These are phyloP conservation scores for Bos taurus DNA, from an alignment of 2,113 vertebrate genomes.

Conservation along the genomic window ARS-UCD2.0 NC_037340.1:55865501-55866000, in stretches of 20 bases:
- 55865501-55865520: accelerated
- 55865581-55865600: accelerated
- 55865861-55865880: not conserved
- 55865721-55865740: not conserved
- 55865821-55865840: not conserved
- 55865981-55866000: not conserved
- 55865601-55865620: accelerated
- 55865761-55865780: not conserved
- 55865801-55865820: accelerated
- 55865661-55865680: constrained; percentile 33
- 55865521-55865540: not conserved
- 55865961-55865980: not conserved
- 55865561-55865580: not conserved
- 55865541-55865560: not conserved
- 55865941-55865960: not conserved
- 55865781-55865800: not conserved
- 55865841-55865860: not conserved
- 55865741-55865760: not conserved
- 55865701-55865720: not conserved
- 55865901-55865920: not conserved
- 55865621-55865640: not conserved
- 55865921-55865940: not conserved
- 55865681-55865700: not conserved
- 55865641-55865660: not conserved
- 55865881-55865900: not conserved